phyloP scores from a whole-genome alignment of 2,113 vertebrate species.

The Phylloscopus trochiloides region DNA sequence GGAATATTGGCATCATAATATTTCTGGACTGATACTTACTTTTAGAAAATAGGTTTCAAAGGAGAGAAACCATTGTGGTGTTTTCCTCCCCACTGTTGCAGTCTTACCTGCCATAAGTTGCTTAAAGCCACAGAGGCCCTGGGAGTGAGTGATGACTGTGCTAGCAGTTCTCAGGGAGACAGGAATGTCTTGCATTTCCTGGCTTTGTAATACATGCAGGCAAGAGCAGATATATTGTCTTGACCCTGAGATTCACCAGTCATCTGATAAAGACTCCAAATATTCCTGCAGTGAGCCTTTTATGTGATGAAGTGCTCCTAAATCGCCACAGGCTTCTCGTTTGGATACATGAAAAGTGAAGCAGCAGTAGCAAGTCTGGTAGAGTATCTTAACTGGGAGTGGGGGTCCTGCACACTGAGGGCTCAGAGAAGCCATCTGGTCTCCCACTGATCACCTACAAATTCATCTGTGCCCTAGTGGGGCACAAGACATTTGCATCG shows the following conservation, averaged over 20 bases:
- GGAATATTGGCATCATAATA: neutral
- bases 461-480: neutral
- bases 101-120: neutral
- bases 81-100: neutral
- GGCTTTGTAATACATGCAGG: neutral
- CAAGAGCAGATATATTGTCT: neutral
- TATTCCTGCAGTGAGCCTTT: neutral
- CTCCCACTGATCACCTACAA: neutral
- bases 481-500: rapidly evolving
- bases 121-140: neutral
- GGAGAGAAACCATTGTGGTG: neutral
- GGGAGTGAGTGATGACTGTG: neutral
- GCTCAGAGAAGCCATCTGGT: neutral
- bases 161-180: neutral
- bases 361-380: neutral
- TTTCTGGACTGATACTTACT: neutral
- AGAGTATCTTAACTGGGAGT: neutral
- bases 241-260: neutral
- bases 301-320: neutral
- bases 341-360: neutral
- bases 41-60: neutral
- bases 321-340: neutral
- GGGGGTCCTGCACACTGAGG: neutral
- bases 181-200: neutral
- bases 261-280: neutral